Base-by-base conservation (phyloP, 1,140 invertebrate genomes). In the Phocides pigmalion region DNA sequence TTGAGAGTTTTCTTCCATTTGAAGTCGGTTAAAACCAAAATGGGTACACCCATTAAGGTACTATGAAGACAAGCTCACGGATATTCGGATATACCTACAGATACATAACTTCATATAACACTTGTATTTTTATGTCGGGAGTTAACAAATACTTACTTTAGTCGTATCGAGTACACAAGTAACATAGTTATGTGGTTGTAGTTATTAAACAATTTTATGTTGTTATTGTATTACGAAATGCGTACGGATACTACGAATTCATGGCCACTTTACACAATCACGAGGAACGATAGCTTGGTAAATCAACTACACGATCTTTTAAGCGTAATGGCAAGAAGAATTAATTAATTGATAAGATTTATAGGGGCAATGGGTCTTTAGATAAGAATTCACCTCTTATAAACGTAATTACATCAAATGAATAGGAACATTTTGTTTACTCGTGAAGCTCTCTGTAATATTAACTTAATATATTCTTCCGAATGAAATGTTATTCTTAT, bases 281-380 rank as follows among this genome's bases (percentile, higher is more conserved):
- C 17, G 53, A 42, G 53, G 53, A 56, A 42, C 12, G 20, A 56
- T 42, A 25, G 37, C 12, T 19, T 56, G 20, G 35, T 47, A 2
- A 2, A 14, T n/a, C 14, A 20, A 54, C 41, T 32, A 44, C 47
- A 63, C 15, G 17, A 67, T 58, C 56, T 58, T 35, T 62, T 66
- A 41, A 62, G 49, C 54, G 59, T 67, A 68, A 67, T 70, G 53
- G 42, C 44, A 65, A 67, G 47, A 70, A 66, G 47, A 66, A 56
- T 78, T 82, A 81, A 82, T 82, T 81, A 68, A 78, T 70, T 79
- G 72, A 82, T 82, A 82, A 80, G 46, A 51, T 71, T 70, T 75
- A 70, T 64, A 42, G 68, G 66, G 59, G 66, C 66, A 68, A 81
- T 71, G 76, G 79, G 76, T 76, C 72, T 64, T 4, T 16, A 62